phyloP scores from a whole-genome alignment of 2,797 vertebrate genomes.

The Erithacus rubecula region DNA sequence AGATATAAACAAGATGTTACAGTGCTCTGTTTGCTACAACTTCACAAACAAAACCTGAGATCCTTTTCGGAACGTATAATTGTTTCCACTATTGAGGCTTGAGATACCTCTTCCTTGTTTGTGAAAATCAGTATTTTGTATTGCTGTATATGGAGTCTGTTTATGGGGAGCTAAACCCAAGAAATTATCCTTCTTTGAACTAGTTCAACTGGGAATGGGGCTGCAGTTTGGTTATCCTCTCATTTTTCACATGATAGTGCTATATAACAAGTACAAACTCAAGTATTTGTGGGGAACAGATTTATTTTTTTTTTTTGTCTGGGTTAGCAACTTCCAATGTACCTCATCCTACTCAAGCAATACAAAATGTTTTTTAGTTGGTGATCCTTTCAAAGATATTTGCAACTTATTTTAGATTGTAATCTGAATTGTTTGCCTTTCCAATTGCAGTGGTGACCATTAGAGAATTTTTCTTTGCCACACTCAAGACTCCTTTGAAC shows the following conservation, averaged over 20 bases:
- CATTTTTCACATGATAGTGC: not conserved
- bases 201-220: rapidly evolving
- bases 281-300: not conserved
- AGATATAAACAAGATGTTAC: not conserved
- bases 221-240: not conserved
- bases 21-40: not conserved
- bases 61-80: not conserved
- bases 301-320: not conserved
- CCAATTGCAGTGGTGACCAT: not conserved
- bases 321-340: not conserved
- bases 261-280: not conserved
- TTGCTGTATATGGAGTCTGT: not conserved
- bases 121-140: not conserved
- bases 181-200: not conserved
- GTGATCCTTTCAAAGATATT: not conserved
- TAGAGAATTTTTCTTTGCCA: not conserved
- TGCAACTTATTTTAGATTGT: not conserved
- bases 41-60: not conserved
- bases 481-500: not conserved
- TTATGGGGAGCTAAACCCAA: not conserved
- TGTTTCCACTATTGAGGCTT: not conserved
- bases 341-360: not conserved
- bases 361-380: not conserved
- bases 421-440: not conserved
- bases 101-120: not conserved